These are phyloP conservation scores for Lycodopsis pacificus DNA, from an alignment of 2,797 vertebrate genomes.

Conservation along the genomic window DNA sequence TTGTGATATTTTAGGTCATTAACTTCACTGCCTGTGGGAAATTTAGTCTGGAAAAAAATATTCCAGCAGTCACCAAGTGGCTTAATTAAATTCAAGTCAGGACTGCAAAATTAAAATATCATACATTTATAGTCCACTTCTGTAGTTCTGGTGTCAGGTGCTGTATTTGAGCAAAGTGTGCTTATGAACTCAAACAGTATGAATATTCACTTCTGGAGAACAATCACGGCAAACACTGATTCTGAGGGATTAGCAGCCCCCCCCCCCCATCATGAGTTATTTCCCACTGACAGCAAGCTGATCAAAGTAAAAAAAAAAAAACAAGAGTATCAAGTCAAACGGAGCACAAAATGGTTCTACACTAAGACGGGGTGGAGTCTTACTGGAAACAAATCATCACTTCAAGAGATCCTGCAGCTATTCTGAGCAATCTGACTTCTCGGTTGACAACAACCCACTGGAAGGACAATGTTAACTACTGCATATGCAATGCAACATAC, in stretches of 20 bases:
- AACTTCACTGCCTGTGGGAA: constrained; percentile 23
- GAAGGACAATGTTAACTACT: constrained; percentile 21
- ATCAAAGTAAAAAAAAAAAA: constrained; percentile 52
- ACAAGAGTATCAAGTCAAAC: constrained; percentile 38
- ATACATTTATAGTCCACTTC: constrained; percentile 37
- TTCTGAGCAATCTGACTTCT: constrained; percentile 21
- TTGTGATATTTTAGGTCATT: neutral
- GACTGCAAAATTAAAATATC: neutral
- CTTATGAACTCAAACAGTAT: constrained; percentile 54
- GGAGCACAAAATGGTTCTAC: constrained; percentile 18
- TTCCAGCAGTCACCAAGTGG: constrained; percentile 26
- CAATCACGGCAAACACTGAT: constrained; percentile 52
- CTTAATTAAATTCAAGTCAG: constrained; percentile 20
- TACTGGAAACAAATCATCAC: constrained; percentile 29
- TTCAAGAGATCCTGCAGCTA: constrained; percentile 36
- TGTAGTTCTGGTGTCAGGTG: constrained; percentile 32
- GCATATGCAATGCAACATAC: constrained; percentile 9
- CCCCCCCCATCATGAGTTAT: constrained; percentile 28
- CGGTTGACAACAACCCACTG: neutral
- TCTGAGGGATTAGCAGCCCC: constrained; percentile 45
- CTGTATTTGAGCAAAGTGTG: constrained; percentile 46
- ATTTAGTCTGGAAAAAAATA: constrained; percentile 51
- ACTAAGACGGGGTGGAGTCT: neutral
- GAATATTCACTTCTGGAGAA: constrained; percentile 60
- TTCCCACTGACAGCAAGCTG: constrained; percentile 49